Base-by-base conservation (phyloP, 2,888 invertebrate genomes). In the Encarsia formosa region DNA sequence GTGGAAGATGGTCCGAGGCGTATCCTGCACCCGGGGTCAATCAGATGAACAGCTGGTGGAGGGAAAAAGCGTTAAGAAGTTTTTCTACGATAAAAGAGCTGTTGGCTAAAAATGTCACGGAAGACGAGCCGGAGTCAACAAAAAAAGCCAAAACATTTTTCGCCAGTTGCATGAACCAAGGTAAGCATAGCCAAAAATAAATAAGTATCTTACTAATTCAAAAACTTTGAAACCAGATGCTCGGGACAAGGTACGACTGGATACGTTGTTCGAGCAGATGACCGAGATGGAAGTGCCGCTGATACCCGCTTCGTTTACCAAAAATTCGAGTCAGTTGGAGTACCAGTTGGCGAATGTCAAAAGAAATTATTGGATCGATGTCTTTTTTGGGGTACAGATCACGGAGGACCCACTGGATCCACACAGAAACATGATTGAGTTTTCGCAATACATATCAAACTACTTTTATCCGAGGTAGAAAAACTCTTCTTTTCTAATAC, bases 1-100 rank as follows among this genome's bases (percentile, higher is more conserved):
- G 91, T 63, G 91, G 90, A 3, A 83, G 83, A 59, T 91, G 88
- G 88, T 77, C 80, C 0, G 74, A 80, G 5, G 83, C 87, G 43
- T 89, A 91, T 69, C 87, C 87, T 0, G 81, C 80, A 39, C 86
- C 88, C 0, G 87, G 87, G 53, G 79, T 82, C 39, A 81, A 80
- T 59, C 75, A 77, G 2, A 83, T 84, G 1, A 84, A 85, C 70
- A 88, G 88, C 63, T 88, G 87, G 82, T 90, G 89, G 69, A 77
- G 81, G 26, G 83, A 84, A 44, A 81, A 85, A 35, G 81, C 81
- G 60, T 78, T 78, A 47, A 81, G 81, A 63, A 78, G 88, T 15
- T 79, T 81, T 53, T 77, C 84, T 3, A 71, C 76, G n/a, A 78
- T 88, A 3, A 76, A 85, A 35, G 81, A 84, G 54, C 83, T 86